phyloP scores from a whole-genome alignment of 2,888 invertebrate genomes.

The Eilema depressum region DNA sequence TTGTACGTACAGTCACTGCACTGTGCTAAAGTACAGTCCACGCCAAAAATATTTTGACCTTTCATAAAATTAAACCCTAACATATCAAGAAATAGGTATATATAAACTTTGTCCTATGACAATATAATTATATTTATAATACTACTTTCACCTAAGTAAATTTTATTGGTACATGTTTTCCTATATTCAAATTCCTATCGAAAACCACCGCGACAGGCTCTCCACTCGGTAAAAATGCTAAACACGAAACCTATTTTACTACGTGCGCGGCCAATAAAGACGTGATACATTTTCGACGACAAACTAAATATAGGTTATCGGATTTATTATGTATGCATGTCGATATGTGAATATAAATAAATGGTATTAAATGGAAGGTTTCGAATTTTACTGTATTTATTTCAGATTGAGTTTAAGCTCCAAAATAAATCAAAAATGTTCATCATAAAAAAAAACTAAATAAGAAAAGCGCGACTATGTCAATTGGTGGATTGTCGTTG shows the following conservation, averaged over 20 bases:
- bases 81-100: too few species aligned
- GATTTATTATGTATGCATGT: neutral
- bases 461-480: too few species aligned
- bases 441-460: too few species aligned
- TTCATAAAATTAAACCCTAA: too few species aligned
- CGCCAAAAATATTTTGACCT: too few species aligned
- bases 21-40: too few species aligned
- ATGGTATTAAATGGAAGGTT: neutral
- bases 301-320: neutral
- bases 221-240: neutral
- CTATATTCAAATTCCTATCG: neutral
- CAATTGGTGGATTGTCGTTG: too few species aligned
- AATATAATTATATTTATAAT: too few species aligned
- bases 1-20: too few species aligned
- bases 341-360: neutral
- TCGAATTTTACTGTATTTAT: neutral
- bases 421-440: neutral
- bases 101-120: too few species aligned
- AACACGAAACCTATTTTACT: conserved; percentile 4
- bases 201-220: neutral
- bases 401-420: neutral
- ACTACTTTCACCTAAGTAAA: too few species aligned
- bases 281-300: neutral
- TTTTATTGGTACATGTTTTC: neutral
- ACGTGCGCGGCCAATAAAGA: neutral